Base-by-base conservation (phyloP, 1,140 invertebrate genomes). In the Drosophila novamexicana region DNA sequence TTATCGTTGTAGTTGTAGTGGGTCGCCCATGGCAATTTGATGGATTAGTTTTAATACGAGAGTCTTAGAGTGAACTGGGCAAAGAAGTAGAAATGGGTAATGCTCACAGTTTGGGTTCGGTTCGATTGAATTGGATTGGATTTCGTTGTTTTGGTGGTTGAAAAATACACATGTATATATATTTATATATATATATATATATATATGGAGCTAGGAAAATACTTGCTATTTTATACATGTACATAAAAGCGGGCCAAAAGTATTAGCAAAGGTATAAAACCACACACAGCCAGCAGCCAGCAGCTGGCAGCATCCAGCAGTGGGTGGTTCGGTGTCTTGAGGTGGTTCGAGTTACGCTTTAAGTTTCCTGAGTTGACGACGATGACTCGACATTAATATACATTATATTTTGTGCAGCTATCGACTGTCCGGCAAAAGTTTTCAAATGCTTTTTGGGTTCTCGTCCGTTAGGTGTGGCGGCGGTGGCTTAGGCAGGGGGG, bases 321-420 rank as follows among this genome's bases (percentile, higher is more conserved):
- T 76, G 59, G 62, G 57, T 58, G 63, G 57, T 9, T 32, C 2
- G 34, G 47, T 12, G 67, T 16, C 6, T 52, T 47, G 16, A 14
- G 47, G 29, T 63, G 69, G 49, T 49, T 61, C 36, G 74, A 50
- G 62, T 59, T 64, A 64, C 37, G 70, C 62, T 61, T 59, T 54
- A 29, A 70, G 53, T 65, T 71, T 49, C 29, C 45, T 22, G 56
- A 61, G 66, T 77, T 47, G 73, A 73, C 47, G 79, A 69, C 81
- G 82, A 85, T 86, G 82, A 86, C 78, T 86, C 71, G 82, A 82
- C 83, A 83, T 81, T 86, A 88, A 79, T 88, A 76, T 86, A 73
- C 64, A 86, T 71, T 86, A 86, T 85, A 81, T 81, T 74, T 69
- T 70, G 76, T 71, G 77, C 81, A 85, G 81, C 81, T 81, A 84